phyloP scores from a whole-genome alignment of 1,140 invertebrate genomes.

The Cyrtorhinus lividipennis region DNA sequence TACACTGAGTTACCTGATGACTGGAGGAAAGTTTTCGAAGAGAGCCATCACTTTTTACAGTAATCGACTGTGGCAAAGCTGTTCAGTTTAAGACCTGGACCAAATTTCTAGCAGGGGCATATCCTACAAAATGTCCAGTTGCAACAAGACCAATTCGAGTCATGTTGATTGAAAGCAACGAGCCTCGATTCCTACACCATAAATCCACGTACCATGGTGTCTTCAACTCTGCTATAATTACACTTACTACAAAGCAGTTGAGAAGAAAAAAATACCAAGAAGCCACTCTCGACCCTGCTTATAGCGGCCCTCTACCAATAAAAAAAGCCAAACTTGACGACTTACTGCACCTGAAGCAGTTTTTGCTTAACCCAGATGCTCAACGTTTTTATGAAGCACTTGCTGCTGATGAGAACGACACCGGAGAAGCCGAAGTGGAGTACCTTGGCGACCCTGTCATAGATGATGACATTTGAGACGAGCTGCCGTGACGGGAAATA shows the following conservation, averaged over 20 bases:
- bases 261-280: background rate
- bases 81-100: background rate
- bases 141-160: slow-evolving; percentile 2
- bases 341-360: background rate
- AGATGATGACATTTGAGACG: background rate
- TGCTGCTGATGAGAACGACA: slow-evolving; percentile 1
- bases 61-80: too few relatives aligned
- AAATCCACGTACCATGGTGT: background rate
- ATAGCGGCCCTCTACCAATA: background rate
- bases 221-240: background rate
- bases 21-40: background rate
- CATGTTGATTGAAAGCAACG: background rate
- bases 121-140: slow-evolving; percentile 1
- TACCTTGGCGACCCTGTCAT: background rate
- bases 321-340: background rate
- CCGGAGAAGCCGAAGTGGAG: background rate
- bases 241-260: background rate
- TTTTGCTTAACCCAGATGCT: background rate
- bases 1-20: background rate
- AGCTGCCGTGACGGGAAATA: background rate
- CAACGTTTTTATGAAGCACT: background rate
- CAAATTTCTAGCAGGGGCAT: background rate
- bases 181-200: background rate
- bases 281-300: background rate
- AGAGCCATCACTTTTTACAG: too few relatives aligned